Percentiles rank a stretch among this genome's conserved stretches.
Evolutionary conservation across 2,113 vertebrate genomes (phyloP).

Genomic region (Hemibagrus wyckioides): DNA sequence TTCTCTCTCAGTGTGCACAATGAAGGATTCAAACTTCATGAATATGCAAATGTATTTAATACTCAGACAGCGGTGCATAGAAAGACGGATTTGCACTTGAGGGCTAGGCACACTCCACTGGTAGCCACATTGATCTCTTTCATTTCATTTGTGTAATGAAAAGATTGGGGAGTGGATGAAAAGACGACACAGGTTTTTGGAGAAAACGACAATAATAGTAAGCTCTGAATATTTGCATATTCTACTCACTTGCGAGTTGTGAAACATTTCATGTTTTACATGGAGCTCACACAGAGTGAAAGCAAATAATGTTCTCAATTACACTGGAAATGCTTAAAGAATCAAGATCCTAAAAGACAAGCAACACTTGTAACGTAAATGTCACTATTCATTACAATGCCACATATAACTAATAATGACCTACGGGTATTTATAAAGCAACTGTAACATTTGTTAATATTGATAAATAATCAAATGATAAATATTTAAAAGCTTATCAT

Average conservation of each 20-base stretch:
- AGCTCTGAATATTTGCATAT: constrained; percentile 39
- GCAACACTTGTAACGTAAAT: background rate
- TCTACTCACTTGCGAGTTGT: constrained; percentile 29
- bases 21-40: constrained; percentile 13
- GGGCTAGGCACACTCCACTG: constrained; percentile 34
- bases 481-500: background rate
- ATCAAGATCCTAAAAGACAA: background rate
- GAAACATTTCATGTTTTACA: background rate
- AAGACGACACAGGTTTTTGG: constrained; percentile 41
- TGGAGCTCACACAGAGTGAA: background rate
- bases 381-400: background rate
- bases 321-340: background rate
- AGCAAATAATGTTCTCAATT: constrained; percentile 5
- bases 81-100: constrained; percentile 44
- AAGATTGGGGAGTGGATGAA: constrained; percentile 47
- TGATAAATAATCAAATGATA: background rate
- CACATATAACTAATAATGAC: background rate
- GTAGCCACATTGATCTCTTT: constrained; percentile 46
- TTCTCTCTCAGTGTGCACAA: constrained; percentile 7
- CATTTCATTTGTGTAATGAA: constrained; percentile 55
- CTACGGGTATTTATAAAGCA: background rate
- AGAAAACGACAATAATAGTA: constrained; percentile 47
- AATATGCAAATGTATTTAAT: constrained; percentile 43
- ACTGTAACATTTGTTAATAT: background rate
- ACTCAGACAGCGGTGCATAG: constrained; percentile 14